Evolutionary conservation across 2,113 vertebrate genomes (phyloP).

Genomic region (Oreochromis spilurus): DNA sequence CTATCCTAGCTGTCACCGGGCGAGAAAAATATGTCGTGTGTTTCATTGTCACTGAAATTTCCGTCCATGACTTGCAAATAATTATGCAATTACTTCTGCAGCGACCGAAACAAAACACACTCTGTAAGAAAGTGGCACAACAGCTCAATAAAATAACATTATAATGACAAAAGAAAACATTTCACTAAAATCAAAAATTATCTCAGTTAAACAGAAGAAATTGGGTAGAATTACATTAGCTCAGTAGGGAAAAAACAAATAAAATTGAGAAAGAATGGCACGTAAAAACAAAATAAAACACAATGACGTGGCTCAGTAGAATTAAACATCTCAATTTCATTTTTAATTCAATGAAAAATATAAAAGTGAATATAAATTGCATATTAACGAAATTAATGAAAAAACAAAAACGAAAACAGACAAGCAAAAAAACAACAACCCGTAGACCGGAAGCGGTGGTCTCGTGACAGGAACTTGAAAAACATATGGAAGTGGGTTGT

Average conservation of each 20-base stretch:
- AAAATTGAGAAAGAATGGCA: background rate
- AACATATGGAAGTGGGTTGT: constrained; percentile 16
- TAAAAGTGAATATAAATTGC: background rate
- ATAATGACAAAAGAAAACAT: background rate
- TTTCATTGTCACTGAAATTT: background rate
- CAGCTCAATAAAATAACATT: background rate
- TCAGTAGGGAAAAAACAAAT: background rate
- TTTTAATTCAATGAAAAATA: background rate
- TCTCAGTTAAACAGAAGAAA: background rate
- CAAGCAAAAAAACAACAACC: background rate
- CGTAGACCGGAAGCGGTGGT: background rate
- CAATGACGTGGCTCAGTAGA: accelerated
- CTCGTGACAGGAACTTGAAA: constrained; percentile 38
- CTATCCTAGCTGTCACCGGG: background rate
- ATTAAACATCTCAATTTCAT: background rate
- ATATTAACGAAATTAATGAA: background rate
- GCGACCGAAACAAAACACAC: background rate
- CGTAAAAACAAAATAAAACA: background rate
- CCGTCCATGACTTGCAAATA: background rate
- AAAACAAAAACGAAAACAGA: background rate
- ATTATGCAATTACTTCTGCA: background rate
- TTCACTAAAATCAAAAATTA: background rate
- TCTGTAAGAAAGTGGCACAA: accelerated
- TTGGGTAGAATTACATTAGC: background rate
- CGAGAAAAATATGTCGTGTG: background rate